Percentiles rank a stretch among this genome's conserved stretches.
phyloP scores from a whole-genome alignment of 1,140 invertebrate genomes.

The Andricus grossulariae region DNA sequence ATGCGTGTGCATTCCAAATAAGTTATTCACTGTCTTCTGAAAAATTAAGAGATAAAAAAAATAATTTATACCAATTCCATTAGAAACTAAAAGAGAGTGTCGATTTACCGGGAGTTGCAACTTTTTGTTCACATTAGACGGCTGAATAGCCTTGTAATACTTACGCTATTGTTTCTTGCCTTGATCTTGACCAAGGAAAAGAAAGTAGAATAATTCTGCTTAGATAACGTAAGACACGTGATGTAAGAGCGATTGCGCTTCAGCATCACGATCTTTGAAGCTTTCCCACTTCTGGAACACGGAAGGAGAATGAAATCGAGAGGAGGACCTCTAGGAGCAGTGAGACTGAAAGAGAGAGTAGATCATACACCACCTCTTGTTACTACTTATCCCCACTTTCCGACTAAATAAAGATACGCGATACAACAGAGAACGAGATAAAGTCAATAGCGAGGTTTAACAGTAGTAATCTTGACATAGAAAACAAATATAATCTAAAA shows the following conservation, averaged over 20 bases:
- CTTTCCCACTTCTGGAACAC: constrained; percentile 21
- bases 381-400: constrained; percentile 51
- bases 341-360: constrained; percentile 23
- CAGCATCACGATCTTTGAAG: constrained; percentile 23
- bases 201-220: constrained; percentile 22
- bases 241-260: constrained; percentile 22
- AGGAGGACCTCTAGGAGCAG: constrained; percentile 13
- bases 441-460: constrained; percentile 9
- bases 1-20: no score
- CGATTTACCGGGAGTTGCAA: background rate
- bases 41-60: no score
- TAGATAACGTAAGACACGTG: constrained; percentile 24
- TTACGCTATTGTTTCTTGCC: constrained; percentile 12
- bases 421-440: constrained; percentile 1
- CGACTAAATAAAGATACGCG: constrained; percentile 38
- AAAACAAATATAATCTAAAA: background rate
- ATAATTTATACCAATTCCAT: no score
- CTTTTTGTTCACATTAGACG: background rate
- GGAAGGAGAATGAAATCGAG: constrained; percentile 28
- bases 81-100: no score
- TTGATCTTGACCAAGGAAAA: constrained; percentile 25
- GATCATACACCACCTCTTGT: constrained; percentile 28
- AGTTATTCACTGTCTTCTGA: no score
- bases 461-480: background rate
- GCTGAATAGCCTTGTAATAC: background rate